phyloP scores from a whole-genome alignment of 2,797 vertebrate species.

The Pseudochirops corinnae region DNA sequence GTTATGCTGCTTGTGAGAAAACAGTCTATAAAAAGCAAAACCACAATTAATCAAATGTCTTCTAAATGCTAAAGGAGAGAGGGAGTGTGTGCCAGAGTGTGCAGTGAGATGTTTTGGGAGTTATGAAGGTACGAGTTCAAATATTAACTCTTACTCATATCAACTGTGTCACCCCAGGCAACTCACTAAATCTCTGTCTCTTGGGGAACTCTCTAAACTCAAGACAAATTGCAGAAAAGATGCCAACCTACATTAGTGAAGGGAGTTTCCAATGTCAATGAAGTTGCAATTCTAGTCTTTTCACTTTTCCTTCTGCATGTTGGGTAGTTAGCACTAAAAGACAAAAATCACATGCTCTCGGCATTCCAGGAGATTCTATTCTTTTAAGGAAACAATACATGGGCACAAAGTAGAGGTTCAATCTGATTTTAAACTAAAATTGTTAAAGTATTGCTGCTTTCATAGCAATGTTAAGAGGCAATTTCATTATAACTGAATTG shows the following conservation, averaged over 20 bases:
- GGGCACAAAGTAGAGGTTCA: constrained; percentile 12
- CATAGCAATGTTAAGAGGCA: constrained; percentile 26
- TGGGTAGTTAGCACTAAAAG: not conserved
- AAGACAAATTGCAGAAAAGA: not conserved
- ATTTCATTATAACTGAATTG: constrained; percentile 52
- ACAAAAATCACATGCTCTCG: not conserved
- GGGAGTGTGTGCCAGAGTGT: not conserved
- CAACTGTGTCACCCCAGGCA: not conserved
- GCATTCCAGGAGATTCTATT: not conserved
- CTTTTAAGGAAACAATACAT: not conserved
- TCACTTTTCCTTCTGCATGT: not conserved
- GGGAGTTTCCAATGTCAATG: not conserved
- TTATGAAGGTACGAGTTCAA: not conserved
- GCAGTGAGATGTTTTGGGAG: not conserved
- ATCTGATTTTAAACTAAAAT: constrained; percentile 13
- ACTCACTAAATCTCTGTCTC: not conserved
- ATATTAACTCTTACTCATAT: not conserved
- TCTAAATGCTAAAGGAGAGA: not conserved
- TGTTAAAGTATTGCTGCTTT: constrained; percentile 30
- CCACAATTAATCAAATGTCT: not conserved
- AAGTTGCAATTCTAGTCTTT: not conserved
- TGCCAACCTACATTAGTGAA: not conserved
- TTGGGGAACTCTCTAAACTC: not conserved
- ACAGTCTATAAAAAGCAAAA: not conserved
- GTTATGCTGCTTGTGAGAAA: not conserved